phyloP scores from a whole-genome alignment of 2,888 invertebrate genomes.

The Clunio marinus region DNA sequence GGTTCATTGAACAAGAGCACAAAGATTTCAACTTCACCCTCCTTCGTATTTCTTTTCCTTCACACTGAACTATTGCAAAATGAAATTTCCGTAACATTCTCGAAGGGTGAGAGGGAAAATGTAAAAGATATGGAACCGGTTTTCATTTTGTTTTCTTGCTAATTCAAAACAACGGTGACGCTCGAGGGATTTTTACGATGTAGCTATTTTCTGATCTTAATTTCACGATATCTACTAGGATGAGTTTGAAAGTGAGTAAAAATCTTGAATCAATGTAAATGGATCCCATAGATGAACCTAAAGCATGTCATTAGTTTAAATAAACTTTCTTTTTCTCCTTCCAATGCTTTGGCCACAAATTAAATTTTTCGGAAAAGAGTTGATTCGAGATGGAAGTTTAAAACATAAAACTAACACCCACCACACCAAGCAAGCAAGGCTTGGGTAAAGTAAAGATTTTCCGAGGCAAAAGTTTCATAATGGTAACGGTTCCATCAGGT shows the following conservation, averaged over 20 bases:
- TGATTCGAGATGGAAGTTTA: not conserved
- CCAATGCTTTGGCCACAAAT: not conserved
- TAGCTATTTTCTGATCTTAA: not conserved
- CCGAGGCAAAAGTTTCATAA: not conserved
- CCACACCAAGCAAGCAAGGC: too few species aligned
- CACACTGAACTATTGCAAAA: not conserved
- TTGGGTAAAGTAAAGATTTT: too few species aligned
- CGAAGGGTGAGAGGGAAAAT: not conserved
- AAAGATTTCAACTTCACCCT: not conserved
- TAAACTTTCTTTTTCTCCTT: constrained; percentile 7
- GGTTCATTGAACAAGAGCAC: not conserved
- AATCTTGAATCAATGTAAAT: not conserved
- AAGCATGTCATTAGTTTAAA: constrained; percentile 21
- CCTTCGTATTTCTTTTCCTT: not conserved
- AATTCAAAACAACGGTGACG: not conserved
- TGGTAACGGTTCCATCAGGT: not conserved
- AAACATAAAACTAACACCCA: not conserved
- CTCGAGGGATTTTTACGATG: constrained; percentile 24
- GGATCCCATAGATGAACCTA: not conserved
- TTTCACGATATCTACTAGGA: too few species aligned
- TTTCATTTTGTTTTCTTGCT: constrained; percentile 37
- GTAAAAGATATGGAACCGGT: constrained; percentile 34
- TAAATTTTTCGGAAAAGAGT: not conserved
- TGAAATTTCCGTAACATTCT: constrained; percentile 24
- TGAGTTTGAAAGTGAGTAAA: too few species aligned